Evolutionary conservation across 2,888 invertebrate species (phyloP).

Genomic region (Mayetiola destructor): DNA sequence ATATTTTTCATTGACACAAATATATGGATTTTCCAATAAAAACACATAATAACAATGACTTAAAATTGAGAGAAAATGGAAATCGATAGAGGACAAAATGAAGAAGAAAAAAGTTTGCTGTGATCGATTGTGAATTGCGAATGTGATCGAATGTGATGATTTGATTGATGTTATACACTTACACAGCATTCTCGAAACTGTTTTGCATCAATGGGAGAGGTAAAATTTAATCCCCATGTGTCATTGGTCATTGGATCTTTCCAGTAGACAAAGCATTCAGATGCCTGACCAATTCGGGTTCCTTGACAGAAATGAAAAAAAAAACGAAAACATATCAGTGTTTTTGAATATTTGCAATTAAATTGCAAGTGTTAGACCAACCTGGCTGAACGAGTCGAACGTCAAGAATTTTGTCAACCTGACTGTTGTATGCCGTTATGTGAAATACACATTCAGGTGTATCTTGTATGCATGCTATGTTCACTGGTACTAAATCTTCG

Average conservation of each 20-base stretch:
- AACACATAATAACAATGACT: background rate
- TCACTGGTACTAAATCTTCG: slow-evolving; percentile 94
- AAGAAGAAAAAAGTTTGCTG: background rate
- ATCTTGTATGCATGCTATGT: slow-evolving; percentile 95
- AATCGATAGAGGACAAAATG: background rate
- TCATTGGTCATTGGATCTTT: slow-evolving; percentile 93
- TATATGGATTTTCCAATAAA: too few relatives aligned
- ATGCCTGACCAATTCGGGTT: slow-evolving; percentile 91
- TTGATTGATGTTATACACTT: slow-evolving; percentile 41
- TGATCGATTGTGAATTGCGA: background rate
- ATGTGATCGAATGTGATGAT: background rate
- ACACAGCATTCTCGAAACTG: slow-evolving; percentile 94
- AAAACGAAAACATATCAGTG: slow-evolving; percentile 5
- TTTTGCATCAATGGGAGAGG: slow-evolving; percentile 92
- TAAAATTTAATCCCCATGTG: slow-evolving; percentile 97
- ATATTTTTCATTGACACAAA: too few relatives aligned
- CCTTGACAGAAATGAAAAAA: slow-evolving; percentile 40
- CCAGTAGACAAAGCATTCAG: slow-evolving; percentile 98
- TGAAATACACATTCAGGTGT: slow-evolving; percentile 94
- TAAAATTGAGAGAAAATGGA: background rate
- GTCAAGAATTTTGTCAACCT: slow-evolving; percentile 96
- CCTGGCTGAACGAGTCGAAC: slow-evolving; percentile 94
- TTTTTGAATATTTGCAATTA: background rate
- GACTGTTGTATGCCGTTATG: slow-evolving; percentile 97
- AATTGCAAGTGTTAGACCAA: too few relatives aligned